Evolutionary conservation across 2,113 vertebrate species (phyloP).

Genomic region (Bagarius yarrelli): DNA sequence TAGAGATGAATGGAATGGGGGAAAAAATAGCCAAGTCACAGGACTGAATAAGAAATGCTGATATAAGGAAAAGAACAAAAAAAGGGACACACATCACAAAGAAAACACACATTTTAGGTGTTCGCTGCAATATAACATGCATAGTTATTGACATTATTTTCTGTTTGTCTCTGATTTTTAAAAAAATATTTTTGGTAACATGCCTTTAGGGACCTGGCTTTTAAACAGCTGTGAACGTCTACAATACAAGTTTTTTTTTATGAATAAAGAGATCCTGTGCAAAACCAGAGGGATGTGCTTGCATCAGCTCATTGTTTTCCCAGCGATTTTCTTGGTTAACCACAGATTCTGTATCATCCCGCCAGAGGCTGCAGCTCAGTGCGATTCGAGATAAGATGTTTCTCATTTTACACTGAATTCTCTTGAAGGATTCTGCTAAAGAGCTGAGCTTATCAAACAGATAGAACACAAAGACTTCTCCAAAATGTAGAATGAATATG

Average conservation of each 20-base stretch:
- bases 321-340: constrained; percentile 59
- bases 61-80: neutral
- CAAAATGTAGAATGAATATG: neutral
- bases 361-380: constrained; percentile 63
- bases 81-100: neutral
- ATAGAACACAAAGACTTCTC: constrained; percentile 40
- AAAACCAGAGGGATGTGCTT: constrained; percentile 39
- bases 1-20: neutral
- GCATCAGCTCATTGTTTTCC: constrained; percentile 67
- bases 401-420: constrained; percentile 64
- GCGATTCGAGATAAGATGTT: constrained; percentile 43
- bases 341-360: constrained; percentile 77
- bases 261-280: constrained; percentile 46
- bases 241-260: constrained; percentile 41
- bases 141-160: neutral
- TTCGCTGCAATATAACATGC: no score
- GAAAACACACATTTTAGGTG: no score
- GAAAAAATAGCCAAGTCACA: neutral
- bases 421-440: constrained; percentile 66
- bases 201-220: neutral
- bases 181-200: neutral
- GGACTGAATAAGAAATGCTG: neutral
- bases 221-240: neutral
- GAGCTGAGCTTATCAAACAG: constrained; percentile 24
- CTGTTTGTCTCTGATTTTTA: neutral